A percentile compares a stretch with the other conserved stretches of the same genome.
These are phyloP conservation scores for Archocentrus centrarchus DNA, from an alignment of 2,113 vertebrate genomes.

Conservation along the genomic window DNA sequence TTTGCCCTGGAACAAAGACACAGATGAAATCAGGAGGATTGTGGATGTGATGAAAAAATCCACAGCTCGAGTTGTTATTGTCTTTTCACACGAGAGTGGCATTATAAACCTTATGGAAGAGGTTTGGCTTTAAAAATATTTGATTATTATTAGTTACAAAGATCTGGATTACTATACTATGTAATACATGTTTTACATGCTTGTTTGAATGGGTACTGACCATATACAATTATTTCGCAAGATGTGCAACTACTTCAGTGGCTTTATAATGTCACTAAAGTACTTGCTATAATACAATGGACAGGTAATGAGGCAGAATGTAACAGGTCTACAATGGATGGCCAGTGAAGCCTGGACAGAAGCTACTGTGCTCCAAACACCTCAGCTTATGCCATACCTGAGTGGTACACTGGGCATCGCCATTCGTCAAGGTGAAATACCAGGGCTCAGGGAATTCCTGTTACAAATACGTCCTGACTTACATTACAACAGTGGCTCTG, in stretches of 20 bases:
- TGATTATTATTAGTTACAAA: background rate
- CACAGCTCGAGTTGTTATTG: no score
- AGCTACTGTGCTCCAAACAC: constrained; percentile 51
- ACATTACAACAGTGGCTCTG: background rate
- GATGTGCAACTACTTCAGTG: background rate
- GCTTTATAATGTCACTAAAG: background rate
- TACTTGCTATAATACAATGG: background rate
- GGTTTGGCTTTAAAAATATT: background rate
- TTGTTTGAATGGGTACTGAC: background rate
- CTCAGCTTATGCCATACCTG: constrained; percentile 61
- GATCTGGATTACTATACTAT: background rate
- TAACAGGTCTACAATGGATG: background rate
- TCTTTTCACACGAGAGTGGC: constrained; percentile 3
- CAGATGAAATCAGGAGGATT: no score
- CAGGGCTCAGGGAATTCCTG: constrained; percentile 70
- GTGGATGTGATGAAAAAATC: no score
- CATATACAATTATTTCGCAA: background rate
- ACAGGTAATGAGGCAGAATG: background rate
- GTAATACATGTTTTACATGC: background rate
- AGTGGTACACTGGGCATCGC: constrained; percentile 79
- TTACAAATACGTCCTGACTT: constrained; percentile 50
- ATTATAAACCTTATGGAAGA: constrained; percentile 56
- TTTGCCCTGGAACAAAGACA: no score
- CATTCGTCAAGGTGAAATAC: constrained; percentile 75
- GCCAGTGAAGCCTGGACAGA: constrained; percentile 61